Conservation (phyloP, 2,113 vertebrate species). For the Stomatorhinus ivindoensis region DNA sequence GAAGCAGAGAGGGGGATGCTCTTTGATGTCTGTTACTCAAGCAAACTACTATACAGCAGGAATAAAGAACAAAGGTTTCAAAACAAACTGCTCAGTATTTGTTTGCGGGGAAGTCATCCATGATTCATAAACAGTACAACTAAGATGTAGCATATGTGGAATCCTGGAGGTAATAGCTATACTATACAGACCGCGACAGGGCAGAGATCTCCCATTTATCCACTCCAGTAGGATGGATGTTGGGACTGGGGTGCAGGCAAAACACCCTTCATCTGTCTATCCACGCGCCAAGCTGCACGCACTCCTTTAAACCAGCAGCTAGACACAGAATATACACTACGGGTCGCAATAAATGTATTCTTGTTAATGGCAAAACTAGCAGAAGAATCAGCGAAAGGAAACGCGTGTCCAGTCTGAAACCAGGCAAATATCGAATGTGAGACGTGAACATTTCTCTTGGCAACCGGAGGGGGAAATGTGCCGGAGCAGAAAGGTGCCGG, state of each 20-base stretch:
- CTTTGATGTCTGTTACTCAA: background rate
- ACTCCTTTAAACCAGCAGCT: background rate
- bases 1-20: background rate
- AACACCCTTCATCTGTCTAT: background rate
- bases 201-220: background rate
- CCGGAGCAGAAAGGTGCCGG: conserved; percentile 40
- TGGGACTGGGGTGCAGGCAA: background rate
- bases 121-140: background rate
- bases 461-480: conserved; percentile 36
- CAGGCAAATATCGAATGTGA: conserved; percentile 38
- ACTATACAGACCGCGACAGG: background rate
- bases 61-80: background rate
- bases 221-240: background rate
- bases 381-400: conserved; percentile 15
- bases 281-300: background rate
- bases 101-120: background rate
- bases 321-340: background rate
- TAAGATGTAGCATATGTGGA: background rate
- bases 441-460: conserved; percentile 40
- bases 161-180: background rate
- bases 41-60: background rate
- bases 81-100: background rate
- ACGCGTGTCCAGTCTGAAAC: background rate
- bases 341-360: background rate
- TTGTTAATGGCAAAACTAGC: background rate